phyloP scores from a whole-genome alignment of 2,797 vertebrate species.

The Alca torda region DNA sequence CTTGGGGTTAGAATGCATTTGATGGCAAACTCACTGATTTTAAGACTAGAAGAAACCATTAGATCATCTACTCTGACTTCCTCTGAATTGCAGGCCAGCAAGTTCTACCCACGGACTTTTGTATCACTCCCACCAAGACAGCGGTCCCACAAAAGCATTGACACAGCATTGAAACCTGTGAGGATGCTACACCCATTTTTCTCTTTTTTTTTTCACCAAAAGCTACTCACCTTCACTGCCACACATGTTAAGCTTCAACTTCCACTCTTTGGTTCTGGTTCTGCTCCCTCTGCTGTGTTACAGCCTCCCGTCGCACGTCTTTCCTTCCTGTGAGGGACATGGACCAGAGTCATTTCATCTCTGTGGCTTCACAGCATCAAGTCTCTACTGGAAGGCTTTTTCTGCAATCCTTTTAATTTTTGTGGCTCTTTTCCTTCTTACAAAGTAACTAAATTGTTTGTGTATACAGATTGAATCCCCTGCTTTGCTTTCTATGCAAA shows the following conservation, averaged over 20 bases:
- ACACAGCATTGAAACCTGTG: neutral
- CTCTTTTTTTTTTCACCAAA: neutral
- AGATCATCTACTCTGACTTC: neutral
- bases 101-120: neutral
- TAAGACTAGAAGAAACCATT: neutral
- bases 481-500: neutral
- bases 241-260: neutral
- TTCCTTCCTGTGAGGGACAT: neutral
- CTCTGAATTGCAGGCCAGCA: neutral
- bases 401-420: neutral
- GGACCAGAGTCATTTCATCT: neutral
- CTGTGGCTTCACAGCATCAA: accelerated
- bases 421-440: neutral
- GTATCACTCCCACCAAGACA: neutral
- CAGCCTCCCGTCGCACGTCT: neutral
- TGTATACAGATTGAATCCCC: neutral
- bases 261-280: neutral
- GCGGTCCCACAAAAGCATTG: neutral
- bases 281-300: neutral
- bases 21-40: neutral
- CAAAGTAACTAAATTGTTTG: neutral
- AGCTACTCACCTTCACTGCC: neutral
- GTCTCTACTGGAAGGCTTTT: neutral
- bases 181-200: neutral
- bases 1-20: accelerated